Conservation (phyloP, 2,888 invertebrate genomes). For the Euplexia lucipara region DNA sequence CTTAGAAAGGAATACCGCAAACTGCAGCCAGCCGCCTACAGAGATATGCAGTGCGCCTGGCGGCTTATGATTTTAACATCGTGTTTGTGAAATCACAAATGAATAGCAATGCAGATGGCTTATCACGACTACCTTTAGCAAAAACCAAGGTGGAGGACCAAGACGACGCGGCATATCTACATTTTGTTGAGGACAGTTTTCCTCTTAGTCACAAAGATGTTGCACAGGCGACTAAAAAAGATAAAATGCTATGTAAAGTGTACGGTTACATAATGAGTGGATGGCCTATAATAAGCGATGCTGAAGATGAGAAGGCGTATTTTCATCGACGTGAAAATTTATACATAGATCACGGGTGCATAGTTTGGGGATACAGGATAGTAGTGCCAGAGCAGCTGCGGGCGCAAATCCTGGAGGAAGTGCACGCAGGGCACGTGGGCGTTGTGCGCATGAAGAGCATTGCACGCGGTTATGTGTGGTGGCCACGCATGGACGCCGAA, state of each 20-base stretch:
- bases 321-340: constrained; percentile 11
- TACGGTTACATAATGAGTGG: constrained; percentile 30
- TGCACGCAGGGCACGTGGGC: too few species aligned
- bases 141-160: constrained; percentile 1
- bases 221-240: too few species aligned
- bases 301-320: constrained; percentile 21
- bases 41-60: constrained; percentile 1
- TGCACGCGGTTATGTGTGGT: too few species aligned
- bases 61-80: constrained; percentile 25
- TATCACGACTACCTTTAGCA: constrained; percentile 24
- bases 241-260: too few species aligned
- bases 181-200: constrained; percentile 32
- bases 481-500: too few species aligned
- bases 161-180: constrained; percentile 22
- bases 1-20: constrained; percentile 28
- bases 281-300: constrained; percentile 1
- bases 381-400: too few species aligned
- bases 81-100: constrained; percentile 10
- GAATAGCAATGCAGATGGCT: constrained; percentile 22
- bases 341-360: constrained; percentile 10
- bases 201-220: constrained; percentile 32
- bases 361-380: constrained; percentile 11
- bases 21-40: constrained; percentile 29
- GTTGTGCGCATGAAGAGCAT: too few species aligned
- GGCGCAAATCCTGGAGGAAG: too few species aligned